Percentiles rank a stretch among this genome's conserved stretches.
phyloP scores from a whole-genome alignment of 2,888 invertebrate species.

The Nephrotoma guestfalica region DNA sequence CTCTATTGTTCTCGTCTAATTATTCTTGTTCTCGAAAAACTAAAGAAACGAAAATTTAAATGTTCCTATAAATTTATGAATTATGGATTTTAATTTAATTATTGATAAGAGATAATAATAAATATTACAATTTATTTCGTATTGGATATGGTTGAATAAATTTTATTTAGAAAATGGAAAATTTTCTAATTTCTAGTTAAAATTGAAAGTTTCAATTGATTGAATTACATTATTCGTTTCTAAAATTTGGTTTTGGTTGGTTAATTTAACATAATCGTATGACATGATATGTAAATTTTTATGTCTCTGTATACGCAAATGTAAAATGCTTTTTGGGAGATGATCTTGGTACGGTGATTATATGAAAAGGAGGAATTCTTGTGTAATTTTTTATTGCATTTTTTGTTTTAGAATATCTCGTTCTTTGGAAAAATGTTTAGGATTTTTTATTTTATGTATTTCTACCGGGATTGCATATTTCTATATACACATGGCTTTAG shows the following conservation, averaged over 20 bases:
- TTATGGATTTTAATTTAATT: background rate
- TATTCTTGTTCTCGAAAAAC: background rate
- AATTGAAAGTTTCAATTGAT: background rate
- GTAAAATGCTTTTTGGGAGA: background rate
- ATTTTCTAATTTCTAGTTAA: background rate
- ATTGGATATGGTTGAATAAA: background rate
- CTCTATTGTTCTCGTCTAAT: background rate
- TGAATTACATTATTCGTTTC: background rate
- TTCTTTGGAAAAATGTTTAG: background rate
- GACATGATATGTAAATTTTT: background rate
- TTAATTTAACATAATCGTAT: background rate
- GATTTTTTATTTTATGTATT: background rate
- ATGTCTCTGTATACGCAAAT: background rate
- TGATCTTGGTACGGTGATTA: background rate
- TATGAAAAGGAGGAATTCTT: background rate
- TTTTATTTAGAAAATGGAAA: background rate
- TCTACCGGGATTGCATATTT: background rate
- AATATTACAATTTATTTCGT: background rate
- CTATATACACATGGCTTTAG: background rate
- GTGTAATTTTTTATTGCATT: background rate
- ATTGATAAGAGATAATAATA: background rate
- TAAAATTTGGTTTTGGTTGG: background rate
- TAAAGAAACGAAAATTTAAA: background rate
- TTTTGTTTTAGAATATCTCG: background rate
- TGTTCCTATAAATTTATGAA: background rate